Percentiles rank a stretch among this genome's conserved stretches.
phyloP scores from a whole-genome alignment of 2,797 vertebrate species.

The Crocidura indochinensis region DNA sequence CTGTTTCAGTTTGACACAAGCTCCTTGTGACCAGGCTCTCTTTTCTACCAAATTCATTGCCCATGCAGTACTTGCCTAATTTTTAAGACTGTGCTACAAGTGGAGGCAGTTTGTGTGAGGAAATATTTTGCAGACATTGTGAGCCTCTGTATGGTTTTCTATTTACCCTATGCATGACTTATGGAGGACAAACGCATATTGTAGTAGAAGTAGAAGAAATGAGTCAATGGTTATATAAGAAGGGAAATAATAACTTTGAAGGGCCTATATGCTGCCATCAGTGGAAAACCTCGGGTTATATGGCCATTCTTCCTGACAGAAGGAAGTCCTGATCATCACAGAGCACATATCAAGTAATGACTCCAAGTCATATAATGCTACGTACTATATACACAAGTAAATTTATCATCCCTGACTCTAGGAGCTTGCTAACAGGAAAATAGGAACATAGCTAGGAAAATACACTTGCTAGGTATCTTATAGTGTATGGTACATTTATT shows the following conservation, averaged over 20 bases:
- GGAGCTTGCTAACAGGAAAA: conserved; percentile 61
- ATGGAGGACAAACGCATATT: conserved; percentile 19
- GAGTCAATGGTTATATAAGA: background rate
- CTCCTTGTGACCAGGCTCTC: conserved; percentile 54
- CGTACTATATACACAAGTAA: conserved; percentile 26
- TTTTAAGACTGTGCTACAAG: background rate
- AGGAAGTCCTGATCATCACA: background rate
- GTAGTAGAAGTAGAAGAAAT: conserved; percentile 38
- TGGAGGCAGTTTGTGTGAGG: background rate
- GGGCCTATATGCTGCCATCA: background rate
- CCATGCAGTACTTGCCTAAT: background rate
- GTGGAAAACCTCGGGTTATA: conserved; percentile 31
- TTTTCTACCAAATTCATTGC: conserved; percentile 35
- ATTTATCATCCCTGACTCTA: conserved; percentile 30
- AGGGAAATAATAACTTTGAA: conserved; percentile 33
- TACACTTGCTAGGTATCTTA: conserved; percentile 14
- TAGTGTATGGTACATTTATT: no score
- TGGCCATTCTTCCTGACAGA: conserved; percentile 19
- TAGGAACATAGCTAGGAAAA: background rate
- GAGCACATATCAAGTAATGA: background rate
- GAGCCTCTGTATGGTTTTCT: conserved; percentile 44
- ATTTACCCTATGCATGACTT: background rate
- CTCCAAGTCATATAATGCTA: background rate
- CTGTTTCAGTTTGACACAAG: conserved; percentile 59
- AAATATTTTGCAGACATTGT: conserved; percentile 40